phyloP scores from a whole-genome alignment of 2,797 vertebrate genomes.

The Tadarida brasiliensis region DNA sequence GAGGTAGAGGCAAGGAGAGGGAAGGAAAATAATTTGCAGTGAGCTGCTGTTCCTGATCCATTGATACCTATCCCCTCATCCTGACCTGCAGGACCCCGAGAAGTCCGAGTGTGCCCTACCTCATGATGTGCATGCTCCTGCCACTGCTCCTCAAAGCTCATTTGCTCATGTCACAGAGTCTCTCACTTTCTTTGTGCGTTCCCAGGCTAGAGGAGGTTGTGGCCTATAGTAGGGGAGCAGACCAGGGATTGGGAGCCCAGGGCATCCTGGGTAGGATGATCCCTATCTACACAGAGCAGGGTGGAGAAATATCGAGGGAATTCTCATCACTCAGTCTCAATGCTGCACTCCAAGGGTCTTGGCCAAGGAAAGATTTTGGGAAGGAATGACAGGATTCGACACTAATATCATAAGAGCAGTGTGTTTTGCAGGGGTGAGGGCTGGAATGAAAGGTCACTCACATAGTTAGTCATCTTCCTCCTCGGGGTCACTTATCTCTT shows the following conservation, averaged over 20 bases:
- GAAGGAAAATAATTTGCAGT: too few species aligned
- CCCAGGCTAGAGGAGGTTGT: conserved; percentile 81
- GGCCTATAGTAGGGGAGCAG: neutral
- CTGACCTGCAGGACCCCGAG: too few species aligned
- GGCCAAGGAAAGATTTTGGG: neutral
- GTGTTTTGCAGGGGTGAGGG: neutral
- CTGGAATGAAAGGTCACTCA: conserved; percentile 57
- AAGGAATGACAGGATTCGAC: neutral
- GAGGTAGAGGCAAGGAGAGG: too few species aligned
- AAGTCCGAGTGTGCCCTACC: too few species aligned
- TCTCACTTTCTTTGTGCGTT: neutral
- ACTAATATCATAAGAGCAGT: neutral
- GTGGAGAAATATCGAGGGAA: neutral
- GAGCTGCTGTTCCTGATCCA: too few species aligned
- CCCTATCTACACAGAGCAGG: neutral
- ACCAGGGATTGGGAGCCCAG: neutral
- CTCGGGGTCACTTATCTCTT: conserved; percentile 81
- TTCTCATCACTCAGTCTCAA: neutral
- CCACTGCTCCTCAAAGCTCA: too few species aligned
- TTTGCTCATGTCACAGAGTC: too few species aligned
- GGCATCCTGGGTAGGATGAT: neutral
- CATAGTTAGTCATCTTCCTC: conserved; percentile 75
- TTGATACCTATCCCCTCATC: too few species aligned
- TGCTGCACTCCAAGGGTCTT: neutral
- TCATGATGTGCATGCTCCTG: too few species aligned